phyloP scores from a whole-genome alignment of 2,888 invertebrate species.

The Scotopteryx bipunctaria region DNA sequence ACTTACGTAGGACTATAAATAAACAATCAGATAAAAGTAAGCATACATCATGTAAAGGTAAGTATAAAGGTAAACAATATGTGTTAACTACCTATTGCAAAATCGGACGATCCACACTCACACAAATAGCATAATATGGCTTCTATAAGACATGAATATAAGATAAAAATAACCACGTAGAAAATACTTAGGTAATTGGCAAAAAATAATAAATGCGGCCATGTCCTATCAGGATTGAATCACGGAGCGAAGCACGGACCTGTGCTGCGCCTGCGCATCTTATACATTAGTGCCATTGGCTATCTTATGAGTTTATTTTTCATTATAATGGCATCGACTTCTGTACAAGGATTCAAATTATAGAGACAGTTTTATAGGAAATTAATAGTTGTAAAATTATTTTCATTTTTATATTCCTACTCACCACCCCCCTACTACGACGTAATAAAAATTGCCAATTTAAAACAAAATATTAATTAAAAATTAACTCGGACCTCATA shows the following conservation, averaged over 20 bases:
- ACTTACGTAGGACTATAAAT: too few species aligned
- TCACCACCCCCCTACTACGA: too few species aligned
- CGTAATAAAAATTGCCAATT: neutral
- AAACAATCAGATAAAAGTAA: too few species aligned
- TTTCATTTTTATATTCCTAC: too few species aligned
- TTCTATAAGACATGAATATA: too few species aligned
- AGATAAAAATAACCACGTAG: constrained; percentile 9
- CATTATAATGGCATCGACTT: constrained; percentile 1
- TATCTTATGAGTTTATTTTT: constrained; percentile 8
- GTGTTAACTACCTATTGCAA: too few species aligned
- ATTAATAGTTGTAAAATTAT: neutral
- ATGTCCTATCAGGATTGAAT: constrained; percentile 32
- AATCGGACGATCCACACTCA: too few species aligned
- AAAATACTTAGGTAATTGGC: constrained; percentile 23
- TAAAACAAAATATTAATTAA: neutral
- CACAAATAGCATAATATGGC: too few species aligned
- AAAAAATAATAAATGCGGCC: constrained; percentile 25
- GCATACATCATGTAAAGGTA: too few species aligned
- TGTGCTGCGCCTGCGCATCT: constrained; percentile 6
- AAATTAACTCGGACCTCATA: neutral
- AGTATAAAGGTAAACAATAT: too few species aligned
- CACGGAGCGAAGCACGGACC: constrained; percentile 22
- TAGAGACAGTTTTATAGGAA: neutral
- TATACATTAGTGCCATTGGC: constrained; percentile 13
- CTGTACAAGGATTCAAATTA: neutral